These are phyloP conservation scores for Nyctibius grandis DNA, from an alignment of 2,797 vertebrate species.

Conservation along the genomic window DNA sequence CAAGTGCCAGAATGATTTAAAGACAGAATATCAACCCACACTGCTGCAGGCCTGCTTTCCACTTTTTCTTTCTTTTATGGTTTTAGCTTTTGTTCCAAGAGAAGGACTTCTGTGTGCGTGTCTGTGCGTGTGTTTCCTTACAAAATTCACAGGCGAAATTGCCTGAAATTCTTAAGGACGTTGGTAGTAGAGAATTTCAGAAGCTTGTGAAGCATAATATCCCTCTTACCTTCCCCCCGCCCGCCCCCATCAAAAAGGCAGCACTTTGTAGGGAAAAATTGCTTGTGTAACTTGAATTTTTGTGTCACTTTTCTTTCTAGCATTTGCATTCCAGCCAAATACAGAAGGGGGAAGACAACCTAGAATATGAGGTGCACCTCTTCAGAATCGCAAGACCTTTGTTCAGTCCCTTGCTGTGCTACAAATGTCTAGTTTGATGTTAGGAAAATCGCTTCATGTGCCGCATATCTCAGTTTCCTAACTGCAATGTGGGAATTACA, in stretches of 20 bases:
- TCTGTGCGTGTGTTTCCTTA: background rate
- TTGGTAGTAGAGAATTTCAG: background rate
- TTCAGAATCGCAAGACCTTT: background rate
- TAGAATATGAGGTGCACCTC: background rate
- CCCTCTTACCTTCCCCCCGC: background rate
- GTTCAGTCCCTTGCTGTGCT: background rate
- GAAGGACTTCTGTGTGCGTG: background rate
- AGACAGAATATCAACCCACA: slow-evolving; percentile 66
- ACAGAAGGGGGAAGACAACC: background rate
- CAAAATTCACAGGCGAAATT: background rate
- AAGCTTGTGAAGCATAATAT: background rate
- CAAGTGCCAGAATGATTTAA: slow-evolving; percentile 70
- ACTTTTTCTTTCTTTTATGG: slow-evolving; percentile 59
- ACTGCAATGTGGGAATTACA: background rate
- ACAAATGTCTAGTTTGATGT: background rate
- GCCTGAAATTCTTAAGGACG: background rate
- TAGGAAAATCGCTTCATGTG: background rate
- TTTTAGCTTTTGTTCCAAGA: slow-evolving; percentile 52
- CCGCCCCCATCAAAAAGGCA: background rate
- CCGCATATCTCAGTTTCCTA: background rate
- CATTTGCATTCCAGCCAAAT: background rate
- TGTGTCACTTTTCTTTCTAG: background rate
- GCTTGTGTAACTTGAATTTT: background rate
- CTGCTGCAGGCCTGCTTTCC: slow-evolving; percentile 61
- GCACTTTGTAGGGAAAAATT: background rate